phyloP scores from a whole-genome alignment of 2,113 vertebrate species.

The Festucalex cinctus region DNA sequence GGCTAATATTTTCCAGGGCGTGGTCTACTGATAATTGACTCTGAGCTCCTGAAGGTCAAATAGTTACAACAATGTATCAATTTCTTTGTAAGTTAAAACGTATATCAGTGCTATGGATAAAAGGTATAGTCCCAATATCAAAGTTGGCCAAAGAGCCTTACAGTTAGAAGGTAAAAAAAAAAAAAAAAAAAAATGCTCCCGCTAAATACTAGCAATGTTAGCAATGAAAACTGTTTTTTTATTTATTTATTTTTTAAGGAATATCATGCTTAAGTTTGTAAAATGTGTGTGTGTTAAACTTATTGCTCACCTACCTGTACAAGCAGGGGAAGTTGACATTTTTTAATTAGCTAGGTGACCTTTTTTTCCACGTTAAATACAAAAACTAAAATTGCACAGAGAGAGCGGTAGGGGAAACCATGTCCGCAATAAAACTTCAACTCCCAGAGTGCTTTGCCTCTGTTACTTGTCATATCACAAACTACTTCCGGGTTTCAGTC shows the following conservation, averaged over 20 bases:
- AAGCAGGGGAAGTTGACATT: slow-evolving; percentile 18
- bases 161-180: not conserved
- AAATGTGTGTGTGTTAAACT: not conserved
- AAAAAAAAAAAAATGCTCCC: not conserved
- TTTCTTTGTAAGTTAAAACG: not conserved
- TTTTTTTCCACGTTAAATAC: too few relatives aligned
- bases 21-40: slow-evolving; percentile 34
- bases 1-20: slow-evolving; percentile 48
- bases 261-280: not conserved
- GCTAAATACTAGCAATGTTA: too few relatives aligned
- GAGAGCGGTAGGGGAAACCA: too few relatives aligned
- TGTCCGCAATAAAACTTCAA: slow-evolving; percentile 24
- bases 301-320: not conserved
- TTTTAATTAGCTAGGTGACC: not conserved
- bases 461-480: not conserved
- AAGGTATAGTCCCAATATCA: not conserved
- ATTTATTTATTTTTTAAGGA: not conserved
- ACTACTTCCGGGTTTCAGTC: slow-evolving; percentile 19
- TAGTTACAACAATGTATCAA: not conserved
- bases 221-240: not conserved
- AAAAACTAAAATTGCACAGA: not conserved
- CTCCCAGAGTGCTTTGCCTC: slow-evolving; percentile 29
- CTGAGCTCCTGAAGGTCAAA: not conserved
- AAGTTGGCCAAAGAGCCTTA: not conserved
- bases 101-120: not conserved